phyloP scores from a whole-genome alignment of 37 sponge, comb jelly and placozoan species.

The Amphimedon queenslandica region DNA sequence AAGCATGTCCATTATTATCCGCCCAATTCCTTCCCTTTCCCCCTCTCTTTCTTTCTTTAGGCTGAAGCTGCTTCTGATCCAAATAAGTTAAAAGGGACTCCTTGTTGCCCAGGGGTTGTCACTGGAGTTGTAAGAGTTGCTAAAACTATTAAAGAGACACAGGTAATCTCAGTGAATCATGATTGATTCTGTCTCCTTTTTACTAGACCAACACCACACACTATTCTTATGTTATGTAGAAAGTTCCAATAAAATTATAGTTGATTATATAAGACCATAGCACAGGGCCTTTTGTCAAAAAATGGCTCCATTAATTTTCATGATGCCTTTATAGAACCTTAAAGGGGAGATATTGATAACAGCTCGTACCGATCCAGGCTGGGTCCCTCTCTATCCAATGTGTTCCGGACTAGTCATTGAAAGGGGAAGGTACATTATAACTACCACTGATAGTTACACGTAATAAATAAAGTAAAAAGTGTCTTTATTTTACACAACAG shows the following conservation, averaged over 20 bases:
- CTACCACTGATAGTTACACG: neutral
- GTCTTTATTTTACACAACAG: neutral
- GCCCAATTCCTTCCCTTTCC: too few relatives aligned
- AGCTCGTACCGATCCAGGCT: slow-evolving; percentile 86
- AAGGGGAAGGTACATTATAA: slow-evolving; percentile 69
- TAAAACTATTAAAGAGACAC: slow-evolving; percentile 54
- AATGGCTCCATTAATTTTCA: too few relatives aligned
- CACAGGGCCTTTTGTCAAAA: too few relatives aligned
- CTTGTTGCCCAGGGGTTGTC: slow-evolving; percentile 88
- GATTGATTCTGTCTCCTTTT: too few relatives aligned
- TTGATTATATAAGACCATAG: too few relatives aligned
- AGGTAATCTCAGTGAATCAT: too few relatives aligned
- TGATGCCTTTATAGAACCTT: slow-evolving; percentile 40
- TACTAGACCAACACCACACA: too few relatives aligned
- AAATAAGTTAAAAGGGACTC: slow-evolving; percentile 59
- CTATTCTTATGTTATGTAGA: too few relatives aligned
- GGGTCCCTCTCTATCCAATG: slow-evolving; percentile 88
- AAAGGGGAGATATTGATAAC: slow-evolving; percentile 83
- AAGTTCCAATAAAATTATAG: too few relatives aligned
- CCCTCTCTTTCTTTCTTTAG: slow-evolving; percentile 11
- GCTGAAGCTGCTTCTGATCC: slow-evolving; percentile 74
- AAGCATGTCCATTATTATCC: too few relatives aligned
- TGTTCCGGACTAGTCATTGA: slow-evolving; percentile 85
- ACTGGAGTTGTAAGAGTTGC: slow-evolving; percentile 73
- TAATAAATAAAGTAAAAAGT: neutral